Base-by-base conservation (phyloP, 2,113 vertebrate species). In the Myotis lucifugus region DNA sequence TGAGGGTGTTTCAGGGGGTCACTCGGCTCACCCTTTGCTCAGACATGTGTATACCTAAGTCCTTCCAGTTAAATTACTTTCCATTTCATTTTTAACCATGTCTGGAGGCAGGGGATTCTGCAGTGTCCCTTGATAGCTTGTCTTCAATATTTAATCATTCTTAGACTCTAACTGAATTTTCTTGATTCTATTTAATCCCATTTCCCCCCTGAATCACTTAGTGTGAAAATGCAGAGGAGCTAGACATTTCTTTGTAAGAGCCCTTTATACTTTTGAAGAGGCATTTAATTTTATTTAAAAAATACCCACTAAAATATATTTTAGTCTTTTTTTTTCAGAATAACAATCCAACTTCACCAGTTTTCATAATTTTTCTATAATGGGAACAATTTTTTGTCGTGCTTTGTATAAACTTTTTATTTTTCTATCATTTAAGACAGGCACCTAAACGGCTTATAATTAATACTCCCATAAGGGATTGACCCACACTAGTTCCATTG, bases 111-210 rank as follows among this genome's bases (percentile, higher is more conserved):
- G 11, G 27, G 17, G 61, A 81, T 29, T 95, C 69, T 50, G 40
- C 1, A 48, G 23, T 50, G 11, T 27, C 7, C 37, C 37, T 19
- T 59, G 52, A 14, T 54, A 59, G n/a, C 66, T 86, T 85, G 13
- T 67, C 85, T 90, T 92, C 32, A 91, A 69, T 77, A 95, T 40
- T 85, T 76, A 86, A 73, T 93, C 46, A 81, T 82, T 82, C 32
- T 46, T 78, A 88, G n/a, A 82, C 25, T 78, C 37, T 37, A 84
- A 84, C 37, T 82, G 67, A 78, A 82, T 82, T 91, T 95, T 73
- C 48, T 88, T 56, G 12, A 29, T 46, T 42, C 50, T 27, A 19
- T 82, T 92, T 89, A 93, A 94, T 95, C 37, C 46, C 86, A 50
- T 85, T 89, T 96, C 85, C 61, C 79, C 76, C 40, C 50, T 89